Base-by-base conservation (phyloP, 2,888 invertebrate genomes). In the Trichopoda pennipes region DNA sequence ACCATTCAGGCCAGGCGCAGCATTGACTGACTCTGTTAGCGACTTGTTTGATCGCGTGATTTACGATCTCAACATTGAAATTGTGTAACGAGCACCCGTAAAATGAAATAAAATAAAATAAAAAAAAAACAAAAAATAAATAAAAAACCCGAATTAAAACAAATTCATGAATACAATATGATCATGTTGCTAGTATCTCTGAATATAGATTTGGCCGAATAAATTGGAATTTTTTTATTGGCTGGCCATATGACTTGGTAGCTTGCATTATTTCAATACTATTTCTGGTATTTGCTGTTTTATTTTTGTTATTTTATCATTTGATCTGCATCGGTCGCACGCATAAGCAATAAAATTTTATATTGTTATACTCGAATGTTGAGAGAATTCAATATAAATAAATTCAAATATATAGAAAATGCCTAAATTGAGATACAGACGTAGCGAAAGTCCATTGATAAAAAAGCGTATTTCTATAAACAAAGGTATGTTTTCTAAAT, bases 61-160 rank as follows among this genome's bases (percentile, higher is more conserved):
- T 89, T 89, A 89, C 88, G 89, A 89, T 87, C 87, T 88, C 88
- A 86, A 86, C 88, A 87, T 86, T 84, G 84, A 84, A 85, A 87
- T 88, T 89, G 88, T 89, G 88, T 88, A 89, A 89, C 88, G 88
- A 81, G 81, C 77, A 78, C 70, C 74, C 81, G 69, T 81, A 81
- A 79, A 77, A 56, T 77, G 38, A 63, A 68, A 70, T 44, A 47
- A 19, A 69, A 77, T n/a, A n/a, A 55, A 55, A 70, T 53, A 60
- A 53, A 55, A 70, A 44, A 60, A 56, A 77, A 70, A 28, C 38
- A 10, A 63, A 70, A 28, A 28, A 28, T 28, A 2, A 28, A 70
- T 38, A 69, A 69, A 77, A 61, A 28, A 8, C 28, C 28, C 12
- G 69, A 76, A 38, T 32, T 35, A 17, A 61, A 58, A 47, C 47